Conservation (phyloP, 1,140 invertebrate genomes). For the Lordiphosa mommai region DNA sequence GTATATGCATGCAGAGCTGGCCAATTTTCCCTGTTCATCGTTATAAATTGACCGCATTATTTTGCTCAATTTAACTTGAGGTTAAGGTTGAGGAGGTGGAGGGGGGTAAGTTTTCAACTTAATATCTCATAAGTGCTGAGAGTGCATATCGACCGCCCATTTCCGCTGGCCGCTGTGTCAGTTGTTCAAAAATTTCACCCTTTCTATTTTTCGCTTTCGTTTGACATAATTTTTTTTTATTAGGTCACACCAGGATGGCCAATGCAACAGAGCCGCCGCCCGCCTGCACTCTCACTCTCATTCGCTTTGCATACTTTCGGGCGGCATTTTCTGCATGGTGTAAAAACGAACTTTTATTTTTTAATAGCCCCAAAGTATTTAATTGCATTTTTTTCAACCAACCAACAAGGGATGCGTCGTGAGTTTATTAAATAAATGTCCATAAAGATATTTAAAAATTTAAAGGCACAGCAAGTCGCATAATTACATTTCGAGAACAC, state of each 20-base stretch:
- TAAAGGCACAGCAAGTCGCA: slow-evolving; percentile 30
- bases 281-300: slow-evolving; percentile 20
- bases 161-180: slow-evolving; percentile 19
- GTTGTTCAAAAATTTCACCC: slow-evolving; percentile 39
- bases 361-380: slow-evolving; percentile 61
- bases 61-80: slow-evolving; percentile 73
- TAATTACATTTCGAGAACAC: slow-evolving; percentile 67
- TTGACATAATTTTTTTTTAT: slow-evolving; percentile 74
- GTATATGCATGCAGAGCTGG: slow-evolving; percentile 13
- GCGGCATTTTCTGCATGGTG: slow-evolving; percentile 12
- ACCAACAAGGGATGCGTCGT: slow-evolving; percentile 7
- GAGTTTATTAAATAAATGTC: slow-evolving; percentile 63
- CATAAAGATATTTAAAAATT: slow-evolving; percentile 31
- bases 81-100: slow-evolving; percentile 1
- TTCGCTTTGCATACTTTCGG: background rate
- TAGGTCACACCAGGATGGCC: slow-evolving; percentile 59
- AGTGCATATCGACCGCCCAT: slow-evolving; percentile 58
- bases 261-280: slow-evolving; percentile 35
- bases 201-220: slow-evolving; percentile 53
- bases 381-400: slow-evolving; percentile 54
- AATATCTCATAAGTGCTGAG: slow-evolving; percentile 69
- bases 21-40: slow-evolving; percentile 37
- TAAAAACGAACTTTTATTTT: slow-evolving; percentile 18
- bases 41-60: slow-evolving; percentile 78
- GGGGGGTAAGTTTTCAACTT: slow-evolving; percentile 69